These are phyloP conservation scores for Metacarcinus magister DNA, from an alignment of 2,888 invertebrate genomes.

Conservation along the genomic window DNA sequence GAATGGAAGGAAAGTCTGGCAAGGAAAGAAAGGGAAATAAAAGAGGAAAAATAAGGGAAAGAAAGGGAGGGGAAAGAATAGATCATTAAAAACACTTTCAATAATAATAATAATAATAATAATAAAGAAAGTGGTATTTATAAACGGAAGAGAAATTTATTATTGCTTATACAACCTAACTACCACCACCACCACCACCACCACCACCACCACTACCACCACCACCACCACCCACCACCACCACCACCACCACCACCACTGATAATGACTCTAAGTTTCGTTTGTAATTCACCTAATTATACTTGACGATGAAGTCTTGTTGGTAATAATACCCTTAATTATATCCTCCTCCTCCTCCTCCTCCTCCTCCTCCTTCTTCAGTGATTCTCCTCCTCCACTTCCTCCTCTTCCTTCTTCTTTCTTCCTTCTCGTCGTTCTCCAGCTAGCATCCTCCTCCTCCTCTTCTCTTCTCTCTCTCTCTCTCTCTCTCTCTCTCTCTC, in stretches of 20 bases:
- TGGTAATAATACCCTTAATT: background rate
- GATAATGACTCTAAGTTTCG: background rate
- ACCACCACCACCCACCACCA: background rate
- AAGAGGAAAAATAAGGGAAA: too few species aligned
- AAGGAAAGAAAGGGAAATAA: too few species aligned
- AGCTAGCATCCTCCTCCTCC: background rate
- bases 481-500: conserved; percentile 26
- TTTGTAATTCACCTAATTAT: background rate
- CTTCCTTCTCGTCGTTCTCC: background rate
- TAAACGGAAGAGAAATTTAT: too few species aligned
- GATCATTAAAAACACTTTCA: too few species aligned
- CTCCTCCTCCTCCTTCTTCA: too few species aligned
- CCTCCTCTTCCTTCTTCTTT: background rate
- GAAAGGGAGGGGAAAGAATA: too few species aligned
- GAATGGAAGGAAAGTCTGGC: too few species aligned
- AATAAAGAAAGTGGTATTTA: too few species aligned
- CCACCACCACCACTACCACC: background rate
- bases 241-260: background rate
- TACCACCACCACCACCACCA: background rate
- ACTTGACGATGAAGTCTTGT: background rate
- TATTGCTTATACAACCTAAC: background rate
- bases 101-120: too few species aligned
- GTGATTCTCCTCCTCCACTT: too few species aligned
- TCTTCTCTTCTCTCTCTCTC: background rate
- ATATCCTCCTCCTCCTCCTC: background rate